Evolutionary conservation across 2,797 vertebrate species (phyloP).

Genomic region (Eidolon dupreanum): DNA sequence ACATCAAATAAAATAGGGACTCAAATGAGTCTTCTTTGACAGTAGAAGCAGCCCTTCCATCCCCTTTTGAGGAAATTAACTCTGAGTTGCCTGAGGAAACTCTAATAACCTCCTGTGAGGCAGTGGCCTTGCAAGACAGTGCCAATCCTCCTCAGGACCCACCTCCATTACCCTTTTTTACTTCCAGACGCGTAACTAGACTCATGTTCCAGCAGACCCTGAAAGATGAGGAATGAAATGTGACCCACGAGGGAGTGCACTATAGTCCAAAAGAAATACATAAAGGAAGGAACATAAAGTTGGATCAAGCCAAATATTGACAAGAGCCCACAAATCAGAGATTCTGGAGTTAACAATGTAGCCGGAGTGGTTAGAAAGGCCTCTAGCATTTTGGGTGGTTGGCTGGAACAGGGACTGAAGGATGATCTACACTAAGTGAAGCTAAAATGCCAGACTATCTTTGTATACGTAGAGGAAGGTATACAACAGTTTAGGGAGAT

Average conservation of each 20-base stretch:
- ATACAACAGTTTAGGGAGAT: not conserved
- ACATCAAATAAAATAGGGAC: not conserved
- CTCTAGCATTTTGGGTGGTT: not conserved
- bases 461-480: not conserved
- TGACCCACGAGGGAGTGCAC: not conserved
- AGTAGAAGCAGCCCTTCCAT: not conserved
- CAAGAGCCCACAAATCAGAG: not conserved
- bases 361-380: not conserved
- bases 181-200: not conserved
- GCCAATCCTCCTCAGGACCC: not conserved
- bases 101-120: not conserved
- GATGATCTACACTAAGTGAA: not conserved
- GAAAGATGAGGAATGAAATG: not conserved
- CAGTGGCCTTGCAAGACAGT: not conserved
- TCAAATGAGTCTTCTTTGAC: not conserved
- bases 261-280: not conserved
- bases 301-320: not conserved
- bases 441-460: not conserved
- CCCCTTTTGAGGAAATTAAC: not conserved
- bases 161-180: fast-evolving
- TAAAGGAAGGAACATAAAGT: not conserved
- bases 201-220: not conserved
- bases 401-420: not conserved
- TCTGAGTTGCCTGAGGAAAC: not conserved
- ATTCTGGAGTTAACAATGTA: not conserved